Percentiles rank a stretch among this genome's conserved stretches.
These are phyloP conservation scores for Notodonta ziczac DNA, from an alignment of 2,888 invertebrate species.

Conservation along the genomic window DNA sequence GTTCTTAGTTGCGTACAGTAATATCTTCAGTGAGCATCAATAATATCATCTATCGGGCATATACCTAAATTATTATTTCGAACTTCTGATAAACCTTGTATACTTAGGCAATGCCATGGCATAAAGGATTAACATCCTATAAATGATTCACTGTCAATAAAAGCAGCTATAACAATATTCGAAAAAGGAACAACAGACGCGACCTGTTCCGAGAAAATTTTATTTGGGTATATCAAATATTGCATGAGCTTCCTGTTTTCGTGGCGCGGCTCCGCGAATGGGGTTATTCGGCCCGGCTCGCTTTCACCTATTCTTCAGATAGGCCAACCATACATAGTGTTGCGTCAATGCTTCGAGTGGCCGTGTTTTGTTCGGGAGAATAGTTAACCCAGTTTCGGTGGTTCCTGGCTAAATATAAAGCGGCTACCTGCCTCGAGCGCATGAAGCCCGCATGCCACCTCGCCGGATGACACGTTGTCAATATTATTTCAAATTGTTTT, in stretches of 20 bases:
- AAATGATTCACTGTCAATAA: constrained; percentile 18
- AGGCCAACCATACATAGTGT: constrained; percentile 60
- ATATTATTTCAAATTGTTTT: constrained; percentile 23
- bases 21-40: no score
- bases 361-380: constrained; percentile 71
- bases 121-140: constrained; percentile 6
- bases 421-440: constrained; percentile 69
- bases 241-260: constrained; percentile 68
- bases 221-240: constrained; percentile 26
- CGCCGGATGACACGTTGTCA: constrained; percentile 50
- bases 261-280: constrained; percentile 48
- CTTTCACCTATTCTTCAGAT: constrained; percentile 61
- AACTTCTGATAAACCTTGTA: no score
- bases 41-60: no score
- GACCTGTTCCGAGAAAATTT: constrained; percentile 21
- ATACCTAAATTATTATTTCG: no score
- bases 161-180: constrained; percentile 7
- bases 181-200: constrained; percentile 17
- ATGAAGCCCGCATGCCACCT: constrained; percentile 39
- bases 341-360: constrained; percentile 72
- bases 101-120: no score
- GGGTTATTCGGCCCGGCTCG: constrained; percentile 62
- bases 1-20: no score
- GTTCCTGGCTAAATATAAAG: constrained; percentile 61
- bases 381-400: constrained; percentile 79